A percentile compares a stretch with the other conserved stretches of the same genome.
Conservation (phyloP, 2,797 vertebrate genomes). For the Xenentodon cancila region DNA sequence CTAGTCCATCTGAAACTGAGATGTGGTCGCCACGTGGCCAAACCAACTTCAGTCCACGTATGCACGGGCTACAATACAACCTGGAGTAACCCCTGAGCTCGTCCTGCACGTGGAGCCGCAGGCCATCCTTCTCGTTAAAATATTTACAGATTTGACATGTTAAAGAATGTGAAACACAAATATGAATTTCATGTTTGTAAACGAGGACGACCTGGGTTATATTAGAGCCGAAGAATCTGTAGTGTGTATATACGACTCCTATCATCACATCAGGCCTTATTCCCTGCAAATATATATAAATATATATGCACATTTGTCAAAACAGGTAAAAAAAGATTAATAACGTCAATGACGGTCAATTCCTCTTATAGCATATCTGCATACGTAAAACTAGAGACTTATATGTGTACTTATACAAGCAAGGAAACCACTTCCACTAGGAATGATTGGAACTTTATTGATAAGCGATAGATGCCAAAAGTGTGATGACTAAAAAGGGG, state of each 20-base stretch:
- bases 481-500: conserved; percentile 13
- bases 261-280: not conserved
- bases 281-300: not conserved
- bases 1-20: conserved; percentile 33
- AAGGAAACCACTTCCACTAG: not conserved
- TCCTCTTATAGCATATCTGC: too few relatives aligned
- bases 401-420: too few relatives aligned
- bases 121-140: conserved; percentile 16
- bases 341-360: too few relatives aligned
- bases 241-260: not conserved
- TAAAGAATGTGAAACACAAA: conserved; percentile 9
- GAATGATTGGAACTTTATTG: not conserved
- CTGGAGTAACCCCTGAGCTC: conserved; percentile 37
- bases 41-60: conserved; percentile 55
- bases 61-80: conserved; percentile 62
- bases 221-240: not conserved
- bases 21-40: conserved; percentile 27
- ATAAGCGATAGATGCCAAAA: not conserved
- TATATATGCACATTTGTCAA: not conserved
- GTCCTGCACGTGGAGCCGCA: conserved; percentile 26
- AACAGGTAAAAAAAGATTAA: not conserved
- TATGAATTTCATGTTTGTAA: conserved; percentile 7
- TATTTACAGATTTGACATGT: conserved; percentile 10
- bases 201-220: not conserved
- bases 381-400: not conserved